Evolutionary conservation across 23 tunicate species (phyloP), one percentile per base, ranked within the genome.

Genomic region (Corella eumyota): DNA sequence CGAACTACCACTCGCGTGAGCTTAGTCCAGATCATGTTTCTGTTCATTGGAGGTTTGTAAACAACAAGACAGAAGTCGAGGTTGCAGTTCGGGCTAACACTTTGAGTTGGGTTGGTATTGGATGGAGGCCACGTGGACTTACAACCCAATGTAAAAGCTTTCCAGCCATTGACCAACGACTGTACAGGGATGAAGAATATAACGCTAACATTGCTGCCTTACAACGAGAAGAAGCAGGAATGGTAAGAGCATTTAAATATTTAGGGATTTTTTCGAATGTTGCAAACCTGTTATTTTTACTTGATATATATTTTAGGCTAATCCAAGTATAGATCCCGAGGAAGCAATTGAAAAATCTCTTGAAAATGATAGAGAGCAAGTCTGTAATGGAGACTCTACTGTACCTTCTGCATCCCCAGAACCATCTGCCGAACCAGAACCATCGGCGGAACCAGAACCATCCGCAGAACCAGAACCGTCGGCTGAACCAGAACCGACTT

Each of bases 41-140:
- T 22, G 49, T 75, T 30, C 60, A 75, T 29, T 75, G 82, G 82
- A 58, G 55, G 20, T 27, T 75, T 4, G 72, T 54, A 21, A 37
- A 20, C 46, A 45, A 80, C 32, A 59, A 65, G 24, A 31, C 50
- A 30, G 92, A 83, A 65, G 70, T 84, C 37, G 94, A 84, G 33
- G 34, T 84, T 64, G 94, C 62, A 13, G 36, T 84, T 2, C 83
- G 65, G 26, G 94, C 68, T 6, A 52, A 54, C 17, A 84, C 94
- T 4, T 40, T 60, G 21, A 75, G 74, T 36, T 84, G 94, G 94
- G 83, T 84, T 30, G 94, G 77, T 7, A 33, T 84, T 7, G 94
- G 94, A 6, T 75, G 83, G 83, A 62, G 94, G 36, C 94, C 94
- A n/a, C 34, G 66, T 21, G 26, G 45, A 0, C 34, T 67, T 4